Conservation (phyloP, 2,888 invertebrate species). For the Eupithecia subfuscata region DNA sequence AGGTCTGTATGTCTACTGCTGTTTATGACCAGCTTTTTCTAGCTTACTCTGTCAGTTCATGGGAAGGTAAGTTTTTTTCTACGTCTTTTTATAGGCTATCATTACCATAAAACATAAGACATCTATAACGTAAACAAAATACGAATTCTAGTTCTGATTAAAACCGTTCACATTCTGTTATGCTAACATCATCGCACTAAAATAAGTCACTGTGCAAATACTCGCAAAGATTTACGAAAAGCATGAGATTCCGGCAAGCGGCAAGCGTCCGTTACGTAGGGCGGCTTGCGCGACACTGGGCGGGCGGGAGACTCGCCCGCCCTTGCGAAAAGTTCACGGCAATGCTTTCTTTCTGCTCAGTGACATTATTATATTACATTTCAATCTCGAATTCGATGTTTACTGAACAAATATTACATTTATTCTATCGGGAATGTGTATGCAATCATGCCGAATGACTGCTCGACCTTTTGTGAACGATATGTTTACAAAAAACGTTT, state of each 20-base stretch:
- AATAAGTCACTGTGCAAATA: constrained; percentile 52
- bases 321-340: constrained; percentile 80
- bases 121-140: constrained; percentile 14
- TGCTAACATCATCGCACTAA: constrained; percentile 29
- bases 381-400: constrained; percentile 59
- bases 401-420: constrained; percentile 57
- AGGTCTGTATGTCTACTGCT: not conserved
- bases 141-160: constrained; percentile 12
- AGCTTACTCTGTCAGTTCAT: not conserved
- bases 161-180: constrained; percentile 24
- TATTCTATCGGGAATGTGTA: constrained; percentile 52
- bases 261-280: constrained; percentile 64
- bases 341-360: constrained; percentile 68
- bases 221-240: constrained; percentile 55
- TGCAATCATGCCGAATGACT: constrained; percentile 27
- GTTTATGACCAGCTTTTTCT: not conserved
- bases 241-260: constrained; percentile 43
- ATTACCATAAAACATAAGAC: not conserved
- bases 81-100: constrained; percentile 17
- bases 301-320: constrained; percentile 68
- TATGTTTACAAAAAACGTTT: constrained; percentile 15
- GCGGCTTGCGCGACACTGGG: constrained; percentile 77
- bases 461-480: constrained; percentile 13
- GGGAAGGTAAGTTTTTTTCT: not conserved
- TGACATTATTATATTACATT: constrained; percentile 70